These are phyloP conservation scores for Raja brachyura DNA, from an alignment of 2,113 vertebrate genomes.

Conservation along the genomic window DNA sequence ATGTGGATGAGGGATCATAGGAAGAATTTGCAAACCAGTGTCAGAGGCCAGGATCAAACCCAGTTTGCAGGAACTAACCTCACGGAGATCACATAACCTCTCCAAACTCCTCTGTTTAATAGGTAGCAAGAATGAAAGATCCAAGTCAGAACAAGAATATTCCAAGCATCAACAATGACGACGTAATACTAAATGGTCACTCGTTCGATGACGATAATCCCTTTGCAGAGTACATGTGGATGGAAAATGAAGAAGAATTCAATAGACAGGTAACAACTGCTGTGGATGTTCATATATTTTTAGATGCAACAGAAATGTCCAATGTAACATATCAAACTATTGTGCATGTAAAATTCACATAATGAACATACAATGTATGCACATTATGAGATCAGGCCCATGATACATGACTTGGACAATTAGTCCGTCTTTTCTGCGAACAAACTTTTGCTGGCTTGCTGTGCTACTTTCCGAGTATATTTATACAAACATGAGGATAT, in stretches of 20 bases:
- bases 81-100: neutral
- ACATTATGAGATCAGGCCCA: neutral
- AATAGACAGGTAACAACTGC: conserved; percentile 69
- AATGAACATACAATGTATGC: neutral
- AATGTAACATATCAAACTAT: neutral
- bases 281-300: neutral
- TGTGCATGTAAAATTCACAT: neutral
- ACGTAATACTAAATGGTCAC: conserved; percentile 71
- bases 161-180: conserved; percentile 65
- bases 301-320: neutral
- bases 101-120: conserved; percentile 48
- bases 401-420: neutral
- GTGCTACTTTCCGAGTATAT: neutral
- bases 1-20: no score
- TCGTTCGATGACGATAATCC: conserved; percentile 75
- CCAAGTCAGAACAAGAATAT: conserved; percentile 68
- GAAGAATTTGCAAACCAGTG: no score
- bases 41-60: no score
- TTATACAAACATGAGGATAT: neutral
- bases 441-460: neutral
- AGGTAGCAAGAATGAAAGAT: conserved; percentile 72
- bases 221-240: conserved; percentile 91
- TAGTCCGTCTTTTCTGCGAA: neutral
- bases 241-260: conserved; percentile 91
- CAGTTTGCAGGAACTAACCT: no score